Evolutionary conservation across 1,140 invertebrate genomes (phyloP).

Genomic region (Choristoneura fumiferana): DNA sequence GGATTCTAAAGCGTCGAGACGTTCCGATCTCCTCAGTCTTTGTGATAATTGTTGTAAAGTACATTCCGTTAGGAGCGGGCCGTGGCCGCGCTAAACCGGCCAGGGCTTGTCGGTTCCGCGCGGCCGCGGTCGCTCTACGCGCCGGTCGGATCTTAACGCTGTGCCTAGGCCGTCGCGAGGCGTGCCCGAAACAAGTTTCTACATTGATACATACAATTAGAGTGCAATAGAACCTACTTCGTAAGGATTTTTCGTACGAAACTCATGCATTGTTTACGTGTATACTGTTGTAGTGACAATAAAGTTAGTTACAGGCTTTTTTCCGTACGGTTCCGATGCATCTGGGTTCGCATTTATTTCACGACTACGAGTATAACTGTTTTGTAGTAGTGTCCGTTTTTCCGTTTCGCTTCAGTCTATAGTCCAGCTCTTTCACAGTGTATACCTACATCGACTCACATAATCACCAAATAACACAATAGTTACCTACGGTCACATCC

Average conservation of each 20-base stretch:
- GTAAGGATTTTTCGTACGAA: conserved; percentile 29
- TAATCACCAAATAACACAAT: conserved; percentile 75
- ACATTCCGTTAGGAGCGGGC: conserved; percentile 48
- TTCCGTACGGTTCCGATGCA: conserved; percentile 27
- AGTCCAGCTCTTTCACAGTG: conserved; percentile 33
- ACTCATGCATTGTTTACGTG: conserved; percentile 36
- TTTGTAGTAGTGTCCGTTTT: conserved; percentile 24
- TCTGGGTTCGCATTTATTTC: conserved; percentile 30
- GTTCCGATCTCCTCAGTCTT: conserved; percentile 51
- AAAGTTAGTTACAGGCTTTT: conserved; percentile 46
- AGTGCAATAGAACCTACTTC: conserved; percentile 32
- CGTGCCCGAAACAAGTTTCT: conserved; percentile 14
- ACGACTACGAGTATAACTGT: conserved; percentile 24
- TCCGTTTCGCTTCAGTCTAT: conserved; percentile 43
- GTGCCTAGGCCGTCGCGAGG: conserved; percentile 21
- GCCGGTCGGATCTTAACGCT: conserved; percentile 18
- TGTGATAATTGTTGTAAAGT: conserved; percentile 62
- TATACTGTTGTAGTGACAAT: conserved; percentile 66
- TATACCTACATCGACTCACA: conserved; percentile 36
- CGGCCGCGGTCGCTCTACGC: background rate
- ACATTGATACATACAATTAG: conserved; percentile 20
- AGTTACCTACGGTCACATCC: conserved; percentile 73
- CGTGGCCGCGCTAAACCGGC: conserved; percentile 18
- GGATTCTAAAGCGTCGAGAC: conserved; percentile 26
- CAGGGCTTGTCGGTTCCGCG: background rate